Evolutionary conservation across 30 jellyfish, hydroid and myxozoan species (phyloP).

Genomic region (Aurelia aurita complex sp. Pacific): DNA sequence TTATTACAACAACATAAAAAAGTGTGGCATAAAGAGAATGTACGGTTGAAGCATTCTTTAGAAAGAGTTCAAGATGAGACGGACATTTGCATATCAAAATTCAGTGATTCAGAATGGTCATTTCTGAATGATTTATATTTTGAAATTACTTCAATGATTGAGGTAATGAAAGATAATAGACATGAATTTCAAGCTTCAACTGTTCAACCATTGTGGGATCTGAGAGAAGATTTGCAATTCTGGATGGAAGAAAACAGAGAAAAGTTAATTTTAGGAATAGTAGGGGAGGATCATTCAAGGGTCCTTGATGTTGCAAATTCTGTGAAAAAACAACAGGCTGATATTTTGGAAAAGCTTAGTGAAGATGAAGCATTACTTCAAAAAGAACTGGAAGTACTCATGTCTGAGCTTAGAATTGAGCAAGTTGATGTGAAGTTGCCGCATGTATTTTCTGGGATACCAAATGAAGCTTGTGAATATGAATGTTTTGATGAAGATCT

Average conservation of each 20-base stretch:
- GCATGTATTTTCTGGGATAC: slow-evolving; percentile 60
- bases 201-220: slow-evolving; percentile 64
- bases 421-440: slow-evolving; percentile 67
- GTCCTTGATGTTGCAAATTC: slow-evolving; percentile 58
- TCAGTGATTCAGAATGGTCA: slow-evolving; percentile 39
- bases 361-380: slow-evolving; percentile 56
- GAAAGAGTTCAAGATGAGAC: slow-evolving; percentile 53
- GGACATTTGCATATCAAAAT: slow-evolving; percentile 43
- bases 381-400: slow-evolving; percentile 17
- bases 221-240: slow-evolving; percentile 66
- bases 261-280: slow-evolving; percentile 52
- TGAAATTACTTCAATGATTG: slow-evolving; percentile 51
- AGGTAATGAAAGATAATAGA: slow-evolving; percentile 48
- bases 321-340: slow-evolving; percentile 76
- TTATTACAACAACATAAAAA: slow-evolving; percentile 69
- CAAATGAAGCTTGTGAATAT: slow-evolving; percentile 46
- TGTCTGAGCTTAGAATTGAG: slow-evolving; percentile 61
- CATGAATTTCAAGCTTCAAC: slow-evolving; percentile 54
- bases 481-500: slow-evolving; percentile 72
- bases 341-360: slow-evolving; percentile 37
- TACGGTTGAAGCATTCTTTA: slow-evolving; percentile 33
- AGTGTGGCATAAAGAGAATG: slow-evolving; percentile 79
- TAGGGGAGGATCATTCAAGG: slow-evolving; percentile 45
- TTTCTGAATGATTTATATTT: slow-evolving; percentile 25
- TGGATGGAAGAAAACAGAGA: slow-evolving; percentile 80